Evolutionary conservation across 2,888 invertebrate genomes (phyloP).

Genomic region (Conomelus anceps): DNA sequence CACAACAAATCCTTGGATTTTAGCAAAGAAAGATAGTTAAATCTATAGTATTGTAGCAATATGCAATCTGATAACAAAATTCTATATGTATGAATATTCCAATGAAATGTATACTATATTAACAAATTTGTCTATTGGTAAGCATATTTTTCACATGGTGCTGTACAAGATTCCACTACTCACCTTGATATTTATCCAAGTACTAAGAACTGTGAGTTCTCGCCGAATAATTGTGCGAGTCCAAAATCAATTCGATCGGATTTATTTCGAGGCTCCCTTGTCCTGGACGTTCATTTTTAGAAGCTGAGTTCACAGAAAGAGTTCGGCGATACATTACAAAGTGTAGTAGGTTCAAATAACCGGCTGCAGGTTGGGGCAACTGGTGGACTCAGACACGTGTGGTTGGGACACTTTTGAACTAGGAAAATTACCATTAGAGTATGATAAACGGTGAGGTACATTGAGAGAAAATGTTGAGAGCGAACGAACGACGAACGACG

Average conservation of each 20-base stretch:
- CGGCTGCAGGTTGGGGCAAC: neutral
- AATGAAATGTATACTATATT: too few species aligned
- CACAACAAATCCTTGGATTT: too few species aligned
- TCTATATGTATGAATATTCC: too few species aligned
- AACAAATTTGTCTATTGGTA: too few species aligned
- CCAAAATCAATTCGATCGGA: neutral
- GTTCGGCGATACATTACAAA: neutral
- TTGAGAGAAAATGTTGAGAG: neutral
- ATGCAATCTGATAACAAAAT: too few species aligned
- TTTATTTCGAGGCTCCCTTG: neutral
- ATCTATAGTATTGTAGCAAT: too few species aligned
- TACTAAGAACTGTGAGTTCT: neutral
- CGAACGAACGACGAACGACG: neutral
- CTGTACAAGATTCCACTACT: too few species aligned
- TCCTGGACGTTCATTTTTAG: too few species aligned
- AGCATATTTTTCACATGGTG: too few species aligned
- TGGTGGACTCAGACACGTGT: neutral
- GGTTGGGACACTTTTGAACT: neutral
- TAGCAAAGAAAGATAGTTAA: too few species aligned
- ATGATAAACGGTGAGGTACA: neutral
- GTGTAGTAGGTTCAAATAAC: neutral
- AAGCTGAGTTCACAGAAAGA: too few species aligned
- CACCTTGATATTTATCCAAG: neutral
- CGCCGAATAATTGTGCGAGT: neutral
- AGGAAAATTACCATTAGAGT: neutral